Base-by-base conservation (phyloP, 2,797 vertebrate genomes). In the Sebastiscus tertius region DNA sequence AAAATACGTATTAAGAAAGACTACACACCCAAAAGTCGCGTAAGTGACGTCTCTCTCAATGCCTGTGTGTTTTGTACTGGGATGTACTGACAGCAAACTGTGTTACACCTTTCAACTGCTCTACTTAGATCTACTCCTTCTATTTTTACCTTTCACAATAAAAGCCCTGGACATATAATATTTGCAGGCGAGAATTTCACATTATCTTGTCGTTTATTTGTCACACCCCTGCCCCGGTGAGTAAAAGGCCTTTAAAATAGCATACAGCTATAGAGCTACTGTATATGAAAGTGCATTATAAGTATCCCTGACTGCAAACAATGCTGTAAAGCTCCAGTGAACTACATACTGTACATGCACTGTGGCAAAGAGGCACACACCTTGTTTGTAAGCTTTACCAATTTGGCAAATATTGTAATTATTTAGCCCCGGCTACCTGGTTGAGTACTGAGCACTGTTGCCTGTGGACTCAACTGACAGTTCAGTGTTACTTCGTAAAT, bases 381-480 rank as follows among this genome's bases (percentile, higher is more conserved):
- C 34, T 22, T 67, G 33, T 77, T 75, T 69, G 59, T 34, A 6
- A 70, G 77, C 74, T 85, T 60, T 61, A 69, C 29, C 39, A 77
- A n/a, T 80, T 82, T 65, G 55, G 68, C 29, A 65, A 56, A 22
- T 36, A 65, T 60, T 71, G 33, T 75, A 33, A 68, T 84, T 76
- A 71, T 86, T 82, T 70, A 80, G 11, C 60, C 66, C 27, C 24
- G 78, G 39, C 49, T 73, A 84, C 79, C 88, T 87, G 72, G 62
- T 83, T 74, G 80, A 81, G 75, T 33, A 61, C n/a, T 4, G 34
- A 77, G 60, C 72, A 42, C 31, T 29, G 65, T 29, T 56, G 77
- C 64, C 42, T 1, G 11, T 24, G 27, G 72, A 75, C 27, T 81
- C 46, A 16, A 56, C 56, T 33, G 33, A 66, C 70, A 68, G 73